Conservation (phyloP, 2,888 invertebrate genomes). For the Pachydiplax longipennis region DNA sequence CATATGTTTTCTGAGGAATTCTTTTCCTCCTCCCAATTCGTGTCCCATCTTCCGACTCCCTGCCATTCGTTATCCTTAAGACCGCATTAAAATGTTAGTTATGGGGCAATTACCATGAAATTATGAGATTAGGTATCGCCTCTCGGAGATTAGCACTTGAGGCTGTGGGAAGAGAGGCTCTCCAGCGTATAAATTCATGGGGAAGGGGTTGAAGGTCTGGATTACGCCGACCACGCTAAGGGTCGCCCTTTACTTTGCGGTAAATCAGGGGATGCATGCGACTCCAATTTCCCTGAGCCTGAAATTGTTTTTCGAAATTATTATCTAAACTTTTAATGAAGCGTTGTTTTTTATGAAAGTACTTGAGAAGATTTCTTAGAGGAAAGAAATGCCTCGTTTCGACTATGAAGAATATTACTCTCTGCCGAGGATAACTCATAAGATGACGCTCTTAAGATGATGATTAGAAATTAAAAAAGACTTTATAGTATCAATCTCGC, state of each 20-base stretch:
- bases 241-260: background rate
- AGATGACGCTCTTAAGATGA: no score
- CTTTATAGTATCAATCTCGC: no score
- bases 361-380: no score
- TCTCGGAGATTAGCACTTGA: background rate
- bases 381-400: no score
- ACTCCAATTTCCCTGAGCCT: no score
- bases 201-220: background rate
- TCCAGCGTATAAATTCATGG: background rate
- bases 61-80: background rate
- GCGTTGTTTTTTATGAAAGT: no score
- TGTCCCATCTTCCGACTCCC: background rate
- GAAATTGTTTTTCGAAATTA: no score
- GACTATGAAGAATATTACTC: no score
- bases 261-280: background rate
- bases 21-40: background rate
- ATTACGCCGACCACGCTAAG: background rate
- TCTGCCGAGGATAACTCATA: no score
- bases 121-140: slow-evolving; percentile 31
- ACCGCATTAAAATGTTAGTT: slow-evolving; percentile 39
- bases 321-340: no score
- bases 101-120: slow-evolving; percentile 42
- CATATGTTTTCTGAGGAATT: background rate
- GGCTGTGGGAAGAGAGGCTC: background rate
- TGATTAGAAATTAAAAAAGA: no score